Conservation (phyloP, 2,888 invertebrate species). For the Tipula vernalis region DNA sequence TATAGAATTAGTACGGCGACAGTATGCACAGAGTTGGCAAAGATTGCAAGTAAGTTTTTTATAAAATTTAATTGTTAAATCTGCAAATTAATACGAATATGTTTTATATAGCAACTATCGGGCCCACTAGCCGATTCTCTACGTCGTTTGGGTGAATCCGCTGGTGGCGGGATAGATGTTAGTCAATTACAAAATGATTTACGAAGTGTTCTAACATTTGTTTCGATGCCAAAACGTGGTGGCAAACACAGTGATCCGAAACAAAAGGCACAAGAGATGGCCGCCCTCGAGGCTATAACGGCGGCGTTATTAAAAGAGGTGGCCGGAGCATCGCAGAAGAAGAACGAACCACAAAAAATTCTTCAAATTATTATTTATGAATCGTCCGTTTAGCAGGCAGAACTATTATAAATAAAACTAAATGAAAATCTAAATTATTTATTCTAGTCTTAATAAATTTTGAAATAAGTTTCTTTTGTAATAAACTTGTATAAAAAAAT, state of each 20-base stretch:
- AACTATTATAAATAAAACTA: background rate
- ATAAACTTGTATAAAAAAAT: background rate
- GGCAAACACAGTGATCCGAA: conserved; percentile 38
- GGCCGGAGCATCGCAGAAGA: conserved; percentile 42
- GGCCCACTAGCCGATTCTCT: conserved; percentile 76
- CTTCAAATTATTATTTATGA: conserved; percentile 80
- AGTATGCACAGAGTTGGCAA: conserved; percentile 81
- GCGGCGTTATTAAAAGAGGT: conserved; percentile 57
- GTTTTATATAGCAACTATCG: conserved; percentile 47
- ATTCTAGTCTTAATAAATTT: background rate
- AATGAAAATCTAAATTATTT: background rate
- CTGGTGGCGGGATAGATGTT: conserved; percentile 57
- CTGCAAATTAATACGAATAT: background rate
- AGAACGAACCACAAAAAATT: conserved; percentile 37
- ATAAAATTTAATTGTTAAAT: background rate
- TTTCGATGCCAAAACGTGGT: conserved; percentile 54
- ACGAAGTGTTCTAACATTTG: conserved; percentile 56
- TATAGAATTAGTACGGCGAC: conserved; percentile 75
- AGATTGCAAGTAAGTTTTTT: conserved; percentile 28
- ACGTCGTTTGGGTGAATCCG: conserved; percentile 63
- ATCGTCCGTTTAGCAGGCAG: conserved; percentile 54
- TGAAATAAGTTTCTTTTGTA: background rate
- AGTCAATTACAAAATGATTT: conserved; percentile 57
- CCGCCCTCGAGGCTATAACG: conserved; percentile 37
- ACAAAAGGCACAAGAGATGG: conserved; percentile 65